Conservation (phyloP, 2,888 invertebrate genomes). For the Lydus trimaculatus region DNA sequence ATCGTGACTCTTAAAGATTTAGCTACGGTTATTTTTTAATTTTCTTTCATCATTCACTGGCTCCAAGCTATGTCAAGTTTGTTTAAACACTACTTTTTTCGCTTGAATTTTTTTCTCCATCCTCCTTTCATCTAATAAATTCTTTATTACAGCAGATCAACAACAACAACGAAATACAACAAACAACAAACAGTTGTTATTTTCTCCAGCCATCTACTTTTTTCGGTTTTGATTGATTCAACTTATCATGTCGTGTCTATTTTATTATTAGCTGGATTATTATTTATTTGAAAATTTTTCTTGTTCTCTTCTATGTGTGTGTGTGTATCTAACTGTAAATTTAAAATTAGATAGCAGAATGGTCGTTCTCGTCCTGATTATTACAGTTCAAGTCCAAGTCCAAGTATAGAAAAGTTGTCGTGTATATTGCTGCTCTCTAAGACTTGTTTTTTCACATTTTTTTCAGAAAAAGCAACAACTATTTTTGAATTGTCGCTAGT, state of each 20-base stretch:
- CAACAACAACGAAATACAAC: neutral
- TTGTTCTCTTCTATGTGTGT: too few species aligned
- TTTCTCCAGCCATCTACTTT: too few species aligned
- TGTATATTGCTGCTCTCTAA: neutral
- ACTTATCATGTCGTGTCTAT: neutral
- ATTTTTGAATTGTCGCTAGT: conserved; percentile 2
- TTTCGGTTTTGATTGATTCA: neutral
- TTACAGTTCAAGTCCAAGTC: conserved; percentile 13
- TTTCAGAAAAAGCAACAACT: too few species aligned
- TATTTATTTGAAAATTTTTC: too few species aligned
- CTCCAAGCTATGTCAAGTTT: too few species aligned
- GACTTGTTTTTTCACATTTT: conserved; percentile 17
- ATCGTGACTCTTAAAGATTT: neutral
- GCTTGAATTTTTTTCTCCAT: neutral
- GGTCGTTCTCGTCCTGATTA: conserved; percentile 21
- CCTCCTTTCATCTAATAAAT: neutral
- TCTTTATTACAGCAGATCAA: neutral
- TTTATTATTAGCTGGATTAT: neutral
- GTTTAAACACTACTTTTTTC: neutral
- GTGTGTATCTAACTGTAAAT: conserved; percentile 18
- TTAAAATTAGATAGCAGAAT: conserved; percentile 27
- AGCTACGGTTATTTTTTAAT: neutral
- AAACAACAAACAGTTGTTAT: neutral
- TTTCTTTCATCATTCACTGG: too few species aligned
- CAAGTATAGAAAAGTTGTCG: conserved; percentile 23